These are phyloP conservation scores for Myathropa florea DNA, from an alignment of 2,888 invertebrate species.

Conservation along the genomic window DNA sequence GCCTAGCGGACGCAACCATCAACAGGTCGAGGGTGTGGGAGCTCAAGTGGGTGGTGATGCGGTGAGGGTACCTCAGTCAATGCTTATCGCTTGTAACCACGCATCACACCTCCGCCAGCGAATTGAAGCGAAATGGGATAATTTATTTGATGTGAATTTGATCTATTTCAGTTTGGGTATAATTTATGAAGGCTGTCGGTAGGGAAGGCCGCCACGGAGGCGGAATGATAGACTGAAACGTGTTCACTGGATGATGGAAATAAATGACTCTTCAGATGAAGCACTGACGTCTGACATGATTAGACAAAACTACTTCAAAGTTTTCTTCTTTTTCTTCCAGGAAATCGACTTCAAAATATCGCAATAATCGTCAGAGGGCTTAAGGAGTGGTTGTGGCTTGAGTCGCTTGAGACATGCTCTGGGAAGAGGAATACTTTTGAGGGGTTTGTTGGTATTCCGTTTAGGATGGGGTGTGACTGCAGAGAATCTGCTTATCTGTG, in stretches of 20 bases:
- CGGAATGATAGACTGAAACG: slow-evolving; percentile 16
- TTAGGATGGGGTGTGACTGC: no score
- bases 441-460: no score
- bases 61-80: slow-evolving; percentile 15
- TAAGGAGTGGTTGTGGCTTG: no score
- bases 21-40: slow-evolving; percentile 26
- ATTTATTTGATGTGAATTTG: slow-evolving; percentile 61
- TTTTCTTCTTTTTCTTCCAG: neutral
- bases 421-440: no score
- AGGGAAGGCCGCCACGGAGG: slow-evolving; percentile 25
- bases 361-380: no score
- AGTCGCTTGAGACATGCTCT: no score
- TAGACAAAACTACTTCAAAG: neutral
- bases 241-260: neutral
- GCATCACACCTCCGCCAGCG: slow-evolving; percentile 4
- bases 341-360: neutral
- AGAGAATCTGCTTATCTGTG: no score
- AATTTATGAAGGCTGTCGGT: slow-evolving; percentile 52
- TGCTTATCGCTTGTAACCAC: slow-evolving; percentile 17
- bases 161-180: slow-evolving; percentile 47
- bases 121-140: slow-evolving; percentile 39
- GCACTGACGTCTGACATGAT: neutral
- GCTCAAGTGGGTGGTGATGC: neutral
- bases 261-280: neutral
- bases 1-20: slow-evolving; percentile 3